A percentile compares a stretch with the other conserved stretches of the same genome.
phyloP scores from a whole-genome alignment of 2,888 invertebrate species.

The Dione juno region DNA sequence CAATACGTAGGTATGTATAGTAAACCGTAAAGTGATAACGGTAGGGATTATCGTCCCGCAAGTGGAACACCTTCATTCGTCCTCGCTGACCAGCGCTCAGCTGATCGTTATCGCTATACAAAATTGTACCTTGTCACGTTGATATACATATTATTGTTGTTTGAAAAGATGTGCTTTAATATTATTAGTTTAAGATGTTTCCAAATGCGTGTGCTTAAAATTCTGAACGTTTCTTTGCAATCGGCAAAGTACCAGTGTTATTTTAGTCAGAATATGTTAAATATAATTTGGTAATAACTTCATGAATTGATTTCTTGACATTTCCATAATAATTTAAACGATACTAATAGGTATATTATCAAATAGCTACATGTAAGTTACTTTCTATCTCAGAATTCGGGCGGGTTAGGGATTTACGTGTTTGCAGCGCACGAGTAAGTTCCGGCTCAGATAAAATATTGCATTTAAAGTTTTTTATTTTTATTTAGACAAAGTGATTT shows the following conservation, averaged over 20 bases:
- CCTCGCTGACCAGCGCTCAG: conserved; percentile 47
- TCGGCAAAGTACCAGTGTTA: neutral
- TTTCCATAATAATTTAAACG: too few species aligned
- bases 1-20: neutral
- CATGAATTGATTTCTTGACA: too few species aligned
- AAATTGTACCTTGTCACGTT: conserved; percentile 7
- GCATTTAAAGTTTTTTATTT: too few species aligned
- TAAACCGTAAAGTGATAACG: conserved; percentile 26
- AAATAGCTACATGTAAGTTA: too few species aligned
- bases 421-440: too few species aligned
- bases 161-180: neutral
- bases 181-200: conserved; percentile 8
- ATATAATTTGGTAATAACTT: neutral
- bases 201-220: neutral
- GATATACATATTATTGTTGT: neutral
- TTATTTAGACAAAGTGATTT: too few species aligned
- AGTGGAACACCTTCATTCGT: conserved; percentile 57
- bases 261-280: neutral
- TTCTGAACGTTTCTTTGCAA: neutral
- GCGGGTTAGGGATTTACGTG: too few species aligned
- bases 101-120: conserved; percentile 29
- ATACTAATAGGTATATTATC: too few species aligned
- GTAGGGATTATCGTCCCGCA: conserved; percentile 60
- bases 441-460: too few species aligned
- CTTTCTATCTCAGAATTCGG: too few species aligned